phyloP scores from a whole-genome alignment of 2,888 invertebrate genomes.

The Caenorhabditis afra region DNA sequence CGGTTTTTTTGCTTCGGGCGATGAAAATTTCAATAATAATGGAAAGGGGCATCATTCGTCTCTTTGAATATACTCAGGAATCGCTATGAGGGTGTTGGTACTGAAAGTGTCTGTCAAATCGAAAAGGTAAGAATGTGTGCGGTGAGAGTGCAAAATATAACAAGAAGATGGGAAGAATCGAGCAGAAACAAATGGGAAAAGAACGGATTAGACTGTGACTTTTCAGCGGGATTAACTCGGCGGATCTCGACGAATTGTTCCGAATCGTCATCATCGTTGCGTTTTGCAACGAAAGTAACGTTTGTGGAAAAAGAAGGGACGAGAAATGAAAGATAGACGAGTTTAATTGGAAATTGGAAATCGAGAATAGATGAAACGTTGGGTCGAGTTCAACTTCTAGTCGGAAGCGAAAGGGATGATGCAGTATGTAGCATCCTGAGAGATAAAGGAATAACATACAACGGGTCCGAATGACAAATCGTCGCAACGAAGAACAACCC shows the following conservation, averaged over 20 bases:
- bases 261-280: too few relatives aligned
- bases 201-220: background rate
- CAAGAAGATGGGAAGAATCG: too few relatives aligned
- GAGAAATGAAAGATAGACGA: background rate
- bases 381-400: background rate
- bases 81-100: too few relatives aligned
- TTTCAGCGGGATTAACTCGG: too few relatives aligned
- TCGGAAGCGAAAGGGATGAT: too few relatives aligned
- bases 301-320: background rate
- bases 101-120: too few relatives aligned
- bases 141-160: too few relatives aligned
- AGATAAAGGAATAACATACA: constrained; percentile 41
- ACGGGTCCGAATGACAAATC: constrained; percentile 43
- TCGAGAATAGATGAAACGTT: background rate
- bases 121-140: too few relatives aligned
- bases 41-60: constrained; percentile 27
- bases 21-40: constrained; percentile 48
- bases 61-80: constrained; percentile 6
- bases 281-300: too few relatives aligned
- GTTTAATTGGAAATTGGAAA: constrained; percentile 29
- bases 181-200: too few relatives aligned
- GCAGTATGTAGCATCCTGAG: constrained; percentile 1
- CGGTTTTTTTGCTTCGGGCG: constrained; percentile 48
- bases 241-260: too few relatives aligned
- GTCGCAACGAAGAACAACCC: constrained; percentile 37